Evolutionary conservation across 2,113 vertebrate genomes (phyloP).

Genomic region (Megaptera novaeangliae): DNA sequence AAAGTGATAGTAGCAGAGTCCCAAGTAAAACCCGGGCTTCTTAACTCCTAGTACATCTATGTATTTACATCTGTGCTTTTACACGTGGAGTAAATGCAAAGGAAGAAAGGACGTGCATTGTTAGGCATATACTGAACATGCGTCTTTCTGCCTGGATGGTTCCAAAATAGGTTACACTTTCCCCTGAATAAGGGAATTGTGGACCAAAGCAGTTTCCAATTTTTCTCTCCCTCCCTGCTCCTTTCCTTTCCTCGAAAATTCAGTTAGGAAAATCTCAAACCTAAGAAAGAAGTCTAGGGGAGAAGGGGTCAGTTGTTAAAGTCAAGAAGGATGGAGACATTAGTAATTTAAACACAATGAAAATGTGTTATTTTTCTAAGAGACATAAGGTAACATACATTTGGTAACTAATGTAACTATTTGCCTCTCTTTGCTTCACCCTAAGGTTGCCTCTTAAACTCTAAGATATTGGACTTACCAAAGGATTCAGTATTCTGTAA

Average conservation of each 20-base stretch:
- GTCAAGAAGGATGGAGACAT: not conserved
- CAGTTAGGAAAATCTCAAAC: not conserved
- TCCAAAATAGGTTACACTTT: not conserved
- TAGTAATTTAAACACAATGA: constrained; percentile 5
- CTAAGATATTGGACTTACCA: not conserved
- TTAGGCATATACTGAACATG: not conserved
- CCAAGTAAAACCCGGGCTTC: not conserved
- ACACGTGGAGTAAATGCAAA: not conserved
- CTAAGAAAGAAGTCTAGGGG: not conserved
- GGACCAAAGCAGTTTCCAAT: not conserved
- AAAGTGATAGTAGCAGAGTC: not conserved
- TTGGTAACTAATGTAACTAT: not conserved
- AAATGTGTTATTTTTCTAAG: not conserved
- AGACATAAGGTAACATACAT: not conserved
- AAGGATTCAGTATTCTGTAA: constrained; percentile 3
- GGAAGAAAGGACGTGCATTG: not conserved
- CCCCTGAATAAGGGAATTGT: not conserved
- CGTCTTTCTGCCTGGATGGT: not conserved
- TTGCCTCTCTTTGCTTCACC: not conserved
- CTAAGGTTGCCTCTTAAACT: not conserved
- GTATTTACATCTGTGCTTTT: not conserved
- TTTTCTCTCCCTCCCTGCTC: not conserved
- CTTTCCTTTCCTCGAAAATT: not conserved
- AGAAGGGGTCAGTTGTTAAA: not conserved
- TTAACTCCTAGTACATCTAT: not conserved